Percentiles rank a stretch among this genome's conserved stretches.
These are phyloP conservation scores for Harpagifer antarcticus DNA, from an alignment of 2,797 vertebrate species.

Conservation along the genomic window DNA sequence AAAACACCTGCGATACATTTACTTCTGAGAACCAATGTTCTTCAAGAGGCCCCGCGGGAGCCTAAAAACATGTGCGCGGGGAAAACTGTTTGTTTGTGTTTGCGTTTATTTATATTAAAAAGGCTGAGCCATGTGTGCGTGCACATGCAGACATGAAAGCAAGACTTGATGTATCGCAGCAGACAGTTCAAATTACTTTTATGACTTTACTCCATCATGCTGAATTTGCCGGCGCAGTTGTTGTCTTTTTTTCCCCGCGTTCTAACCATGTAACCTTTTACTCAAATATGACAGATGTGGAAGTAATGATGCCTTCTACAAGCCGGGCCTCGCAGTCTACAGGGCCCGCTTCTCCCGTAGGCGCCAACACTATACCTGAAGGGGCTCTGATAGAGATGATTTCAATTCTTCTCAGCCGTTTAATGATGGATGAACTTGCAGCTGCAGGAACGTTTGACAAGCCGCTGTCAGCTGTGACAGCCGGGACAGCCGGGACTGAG, in stretches of 20 bases:
- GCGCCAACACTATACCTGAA: slow-evolving; percentile 63
- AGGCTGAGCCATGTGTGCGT: slow-evolving; percentile 35
- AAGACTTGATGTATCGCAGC: slow-evolving; percentile 53
- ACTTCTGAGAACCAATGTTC: slow-evolving; percentile 58
- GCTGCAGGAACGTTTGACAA: slow-evolving; percentile 80
- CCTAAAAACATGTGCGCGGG: slow-evolving; percentile 43
- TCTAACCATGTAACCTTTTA: slow-evolving; percentile 75
- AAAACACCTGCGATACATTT: slow-evolving; percentile 79
- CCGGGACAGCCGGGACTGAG: slow-evolving; percentile 72
- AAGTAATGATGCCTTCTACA: slow-evolving; percentile 77
- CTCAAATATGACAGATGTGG: slow-evolving; percentile 80
- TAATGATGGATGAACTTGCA: slow-evolving; percentile 83
- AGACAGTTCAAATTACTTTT: slow-evolving; percentile 78
- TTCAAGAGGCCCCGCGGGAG: slow-evolving; percentile 67
- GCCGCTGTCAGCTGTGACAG: slow-evolving; percentile 77
- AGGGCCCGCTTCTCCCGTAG: slow-evolving; percentile 58
- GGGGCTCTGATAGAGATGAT: slow-evolving; percentile 78
- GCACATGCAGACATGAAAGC: slow-evolving; percentile 28
- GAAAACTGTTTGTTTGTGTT: slow-evolving; percentile 59
- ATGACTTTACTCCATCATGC: slow-evolving; percentile 77
- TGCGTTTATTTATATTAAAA: slow-evolving; percentile 57
- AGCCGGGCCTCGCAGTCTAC: slow-evolving; percentile 60
- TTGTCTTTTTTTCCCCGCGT: slow-evolving; percentile 44
- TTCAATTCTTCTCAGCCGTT: slow-evolving; percentile 78
- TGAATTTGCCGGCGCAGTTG: slow-evolving; percentile 61